Evolutionary conservation across 1,140 invertebrate species (phyloP).

Genomic region (Rhagoletis zephyria): DNA sequence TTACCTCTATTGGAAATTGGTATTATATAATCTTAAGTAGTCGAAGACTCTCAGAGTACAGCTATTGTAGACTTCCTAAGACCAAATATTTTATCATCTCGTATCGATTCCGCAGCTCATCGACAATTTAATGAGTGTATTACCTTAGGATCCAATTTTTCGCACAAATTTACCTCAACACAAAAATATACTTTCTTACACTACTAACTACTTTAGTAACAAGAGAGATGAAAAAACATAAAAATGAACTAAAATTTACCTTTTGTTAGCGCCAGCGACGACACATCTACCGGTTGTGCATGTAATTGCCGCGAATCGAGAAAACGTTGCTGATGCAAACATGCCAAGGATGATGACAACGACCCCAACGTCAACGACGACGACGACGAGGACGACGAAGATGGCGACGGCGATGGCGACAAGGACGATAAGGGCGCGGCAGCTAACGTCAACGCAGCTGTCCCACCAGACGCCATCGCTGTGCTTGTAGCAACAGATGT

Average conservation of each 20-base stretch:
- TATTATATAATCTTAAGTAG: no score
- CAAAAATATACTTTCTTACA: no score
- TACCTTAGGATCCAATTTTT: no score
- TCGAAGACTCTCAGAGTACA: no score
- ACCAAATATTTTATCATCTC: no score
- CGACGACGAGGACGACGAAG: slow-evolving; percentile 64
- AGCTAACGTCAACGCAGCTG: slow-evolving; percentile 68
- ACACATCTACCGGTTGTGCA: slow-evolving; percentile 57
- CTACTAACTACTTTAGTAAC: no score
- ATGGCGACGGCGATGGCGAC: slow-evolving; percentile 67
- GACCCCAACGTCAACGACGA: slow-evolving; percentile 51
- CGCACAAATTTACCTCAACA: no score
- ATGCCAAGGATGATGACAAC: slow-evolving; percentile 57
- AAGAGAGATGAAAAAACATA: background rate
- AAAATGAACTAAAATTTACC: slow-evolving; percentile 54
- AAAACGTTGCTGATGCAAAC: slow-evolving; percentile 67
- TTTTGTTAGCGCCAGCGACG: slow-evolving; percentile 34
- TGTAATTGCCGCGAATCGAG: slow-evolving; percentile 65
- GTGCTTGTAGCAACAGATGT: slow-evolving; percentile 48
- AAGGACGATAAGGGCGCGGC: slow-evolving; percentile 61
- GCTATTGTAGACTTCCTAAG: no score
- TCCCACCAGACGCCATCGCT: slow-evolving; percentile 58
- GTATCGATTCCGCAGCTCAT: no score
- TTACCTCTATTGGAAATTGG: no score
- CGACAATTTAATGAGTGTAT: no score